phyloP scores from a whole-genome alignment of 53 echinoderm and acorn worm genomes.

The Stichopus horrens region DNA sequence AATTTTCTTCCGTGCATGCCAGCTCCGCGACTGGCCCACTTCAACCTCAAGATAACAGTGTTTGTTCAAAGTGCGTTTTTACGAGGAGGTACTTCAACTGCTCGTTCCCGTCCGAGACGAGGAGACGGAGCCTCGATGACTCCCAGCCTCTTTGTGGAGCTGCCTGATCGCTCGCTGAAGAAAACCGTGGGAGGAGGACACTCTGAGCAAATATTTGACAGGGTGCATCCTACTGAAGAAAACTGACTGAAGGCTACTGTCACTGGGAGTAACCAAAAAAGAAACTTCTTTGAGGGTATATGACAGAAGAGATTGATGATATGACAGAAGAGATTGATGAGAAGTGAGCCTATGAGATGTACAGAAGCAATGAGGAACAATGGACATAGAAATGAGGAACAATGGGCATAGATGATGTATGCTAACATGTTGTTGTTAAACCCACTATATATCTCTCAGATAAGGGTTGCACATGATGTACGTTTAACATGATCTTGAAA shows the following conservation, averaged over 20 bases:
- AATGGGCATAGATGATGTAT: too few relatives aligned
- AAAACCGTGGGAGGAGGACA: background rate
- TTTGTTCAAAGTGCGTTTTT: background rate
- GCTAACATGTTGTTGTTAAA: too few relatives aligned
- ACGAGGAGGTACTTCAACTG: background rate
- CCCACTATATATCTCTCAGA: too few relatives aligned
- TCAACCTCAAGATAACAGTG: background rate
- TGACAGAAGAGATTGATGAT: background rate
- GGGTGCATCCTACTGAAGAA: background rate
- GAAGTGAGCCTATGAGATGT: too few relatives aligned
- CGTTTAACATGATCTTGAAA: too few relatives aligned
- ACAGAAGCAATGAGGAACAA: too few relatives aligned
- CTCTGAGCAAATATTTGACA: background rate
- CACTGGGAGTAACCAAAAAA: background rate
- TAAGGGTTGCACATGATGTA: too few relatives aligned
- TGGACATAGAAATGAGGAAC: too few relatives aligned
- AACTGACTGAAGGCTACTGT: background rate
- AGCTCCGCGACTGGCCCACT: background rate
- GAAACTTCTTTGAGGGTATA: background rate
- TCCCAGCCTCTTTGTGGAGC: too few relatives aligned
- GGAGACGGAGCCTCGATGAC: too few relatives aligned
- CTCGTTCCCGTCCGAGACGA: background rate
- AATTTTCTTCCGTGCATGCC: background rate
- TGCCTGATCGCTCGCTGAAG: too few relatives aligned
- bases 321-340: background rate